Evolutionary conservation across 2,797 vertebrate genomes (phyloP).

Genomic region (Megaceryle alcyon): DNA sequence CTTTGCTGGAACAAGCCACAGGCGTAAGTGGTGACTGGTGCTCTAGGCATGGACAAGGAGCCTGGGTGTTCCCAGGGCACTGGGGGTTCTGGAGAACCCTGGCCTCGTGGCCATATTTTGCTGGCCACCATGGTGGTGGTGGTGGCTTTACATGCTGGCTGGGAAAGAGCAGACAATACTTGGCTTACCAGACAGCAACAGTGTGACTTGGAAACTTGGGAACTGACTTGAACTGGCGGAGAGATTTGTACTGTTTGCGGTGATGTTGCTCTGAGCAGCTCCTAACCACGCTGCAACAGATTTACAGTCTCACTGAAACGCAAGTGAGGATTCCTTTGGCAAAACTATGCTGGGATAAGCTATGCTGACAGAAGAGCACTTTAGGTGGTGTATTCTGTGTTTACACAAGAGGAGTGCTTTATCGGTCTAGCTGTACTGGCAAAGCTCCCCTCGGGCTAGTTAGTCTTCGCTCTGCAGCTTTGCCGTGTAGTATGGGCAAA

Average conservation of each 20-base stretch:
- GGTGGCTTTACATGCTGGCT: background rate
- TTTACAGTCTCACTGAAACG: background rate
- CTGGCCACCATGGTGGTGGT: accelerated
- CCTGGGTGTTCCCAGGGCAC: background rate
- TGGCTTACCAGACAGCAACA: background rate
- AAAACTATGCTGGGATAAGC: conserved; percentile 24
- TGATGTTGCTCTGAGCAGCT: background rate
- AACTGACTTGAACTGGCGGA: accelerated
- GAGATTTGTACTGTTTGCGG: background rate
- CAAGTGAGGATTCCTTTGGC: conserved; percentile 6
- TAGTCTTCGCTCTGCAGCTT: background rate
- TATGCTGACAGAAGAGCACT: conserved; percentile 54
- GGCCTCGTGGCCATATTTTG: accelerated
- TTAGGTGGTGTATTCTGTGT: conserved; percentile 19
- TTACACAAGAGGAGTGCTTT: conserved; percentile 30
- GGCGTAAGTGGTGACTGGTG: background rate
- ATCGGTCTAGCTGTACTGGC: conserved; percentile 2
- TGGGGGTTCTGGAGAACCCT: background rate
- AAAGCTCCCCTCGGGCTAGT: conserved; percentile 23
- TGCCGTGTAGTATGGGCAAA: background rate
- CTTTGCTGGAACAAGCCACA: background rate
- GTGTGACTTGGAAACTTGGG: background rate
- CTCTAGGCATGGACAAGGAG: background rate
- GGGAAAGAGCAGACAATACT: background rate
- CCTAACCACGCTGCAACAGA: background rate